A percentile compares a stretch with the other conserved stretches of the same genome.
These are phyloP conservation scores for Carcharodon carcharias DNA, from an alignment of 2,797 vertebrate genomes.

Conservation along the genomic window DNA sequence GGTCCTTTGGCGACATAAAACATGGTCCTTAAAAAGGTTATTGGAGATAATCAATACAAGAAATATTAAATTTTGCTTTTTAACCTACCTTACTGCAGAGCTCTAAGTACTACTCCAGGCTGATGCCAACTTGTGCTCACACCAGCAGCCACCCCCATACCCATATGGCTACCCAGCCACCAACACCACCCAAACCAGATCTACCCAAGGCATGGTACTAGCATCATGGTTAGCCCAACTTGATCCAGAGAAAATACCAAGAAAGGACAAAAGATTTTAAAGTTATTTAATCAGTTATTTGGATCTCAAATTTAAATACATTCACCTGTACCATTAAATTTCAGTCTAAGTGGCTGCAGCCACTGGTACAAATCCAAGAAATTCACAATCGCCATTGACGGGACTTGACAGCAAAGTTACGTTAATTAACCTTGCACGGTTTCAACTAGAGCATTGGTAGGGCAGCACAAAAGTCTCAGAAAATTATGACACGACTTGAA, in stretches of 20 bases:
- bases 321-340: background rate
- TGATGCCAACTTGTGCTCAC: background rate
- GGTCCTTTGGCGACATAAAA: background rate
- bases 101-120: no score
- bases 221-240: no score
- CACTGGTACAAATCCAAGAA: background rate
- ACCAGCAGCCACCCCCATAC: no score
- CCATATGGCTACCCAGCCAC: background rate
- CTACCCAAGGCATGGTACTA: no score
- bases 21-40: background rate
- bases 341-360: background rate
- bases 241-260: no score
- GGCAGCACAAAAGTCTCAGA: background rate
- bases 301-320: no score
- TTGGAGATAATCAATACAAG: no score
- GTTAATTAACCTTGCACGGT: background rate
- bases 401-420: background rate
- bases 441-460: background rate
- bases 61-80: no score
- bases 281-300: no score
- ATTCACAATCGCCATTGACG: background rate
- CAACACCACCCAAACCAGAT: no score
- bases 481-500: background rate
- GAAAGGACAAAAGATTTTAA: no score
- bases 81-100: no score